A percentile compares a stretch with the other conserved stretches of the same genome.
These are phyloP conservation scores for Butorides virescens DNA, from an alignment of 2,113 vertebrate genomes.

Conservation along the genomic window DNA sequence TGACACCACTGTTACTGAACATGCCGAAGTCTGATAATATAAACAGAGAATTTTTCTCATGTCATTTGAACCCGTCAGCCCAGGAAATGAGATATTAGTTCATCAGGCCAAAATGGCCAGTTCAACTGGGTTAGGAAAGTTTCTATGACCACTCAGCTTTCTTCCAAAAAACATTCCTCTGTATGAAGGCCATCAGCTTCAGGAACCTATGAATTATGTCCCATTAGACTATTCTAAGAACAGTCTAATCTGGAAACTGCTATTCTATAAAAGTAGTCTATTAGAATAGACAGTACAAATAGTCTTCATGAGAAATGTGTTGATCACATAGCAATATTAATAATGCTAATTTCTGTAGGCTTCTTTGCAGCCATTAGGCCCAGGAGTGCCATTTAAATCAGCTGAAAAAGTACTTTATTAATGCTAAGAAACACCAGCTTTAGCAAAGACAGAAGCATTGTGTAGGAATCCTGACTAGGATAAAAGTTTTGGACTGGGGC, in stretches of 20 bases:
- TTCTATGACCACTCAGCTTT: not conserved
- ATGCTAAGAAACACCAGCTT: not conserved
- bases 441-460: not conserved
- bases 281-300: not conserved
- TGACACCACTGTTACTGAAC: not conserved
- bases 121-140: not conserved
- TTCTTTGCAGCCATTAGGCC: not conserved
- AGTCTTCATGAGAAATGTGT: not conserved
- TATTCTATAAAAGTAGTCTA: not conserved
- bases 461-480: not conserved
- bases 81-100: fast-evolving
- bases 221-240: not conserved
- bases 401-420: not conserved
- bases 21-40: not conserved
- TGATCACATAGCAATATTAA: not conserved
- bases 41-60: not conserved
- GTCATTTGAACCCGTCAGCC: not conserved
- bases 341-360: not conserved
- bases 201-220: fast-evolving
- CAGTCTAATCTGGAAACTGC: not conserved
- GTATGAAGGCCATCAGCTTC: not conserved
- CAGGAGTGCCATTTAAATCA: not conserved
- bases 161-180: not conserved
- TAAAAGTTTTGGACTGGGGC: not conserved
- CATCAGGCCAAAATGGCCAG: not conserved